Percentiles rank a stretch among this genome's conserved stretches.
phyloP scores from a whole-genome alignment of 2,888 invertebrate genomes.

The Melanostoma mellinum region DNA sequence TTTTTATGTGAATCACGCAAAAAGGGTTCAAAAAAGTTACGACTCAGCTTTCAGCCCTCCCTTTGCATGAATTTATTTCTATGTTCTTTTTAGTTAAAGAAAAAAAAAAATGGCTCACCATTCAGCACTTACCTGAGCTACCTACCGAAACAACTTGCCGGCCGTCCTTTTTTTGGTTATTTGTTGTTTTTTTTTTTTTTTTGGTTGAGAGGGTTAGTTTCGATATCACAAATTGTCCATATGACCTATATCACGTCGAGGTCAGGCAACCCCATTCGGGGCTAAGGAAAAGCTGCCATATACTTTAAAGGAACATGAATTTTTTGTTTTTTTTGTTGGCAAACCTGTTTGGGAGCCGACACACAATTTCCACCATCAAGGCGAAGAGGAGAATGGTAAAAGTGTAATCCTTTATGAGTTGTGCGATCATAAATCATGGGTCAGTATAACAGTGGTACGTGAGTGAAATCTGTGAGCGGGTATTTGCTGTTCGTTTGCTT shows the following conservation, averaged over 20 bases:
- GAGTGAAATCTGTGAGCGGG: conserved; percentile 64
- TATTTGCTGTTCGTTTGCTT: conserved; percentile 34
- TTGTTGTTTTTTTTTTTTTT: conserved; percentile 40
- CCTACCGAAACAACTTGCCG: conserved; percentile 49
- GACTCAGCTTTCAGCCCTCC: conserved; percentile 10
- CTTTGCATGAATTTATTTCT: conserved; percentile 34
- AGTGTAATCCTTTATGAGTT: conserved; percentile 73
- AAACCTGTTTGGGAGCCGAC: conserved; percentile 38
- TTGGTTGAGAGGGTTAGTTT: conserved; percentile 41
- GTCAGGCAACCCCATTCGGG: conserved; percentile 21
- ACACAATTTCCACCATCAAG: not conserved
- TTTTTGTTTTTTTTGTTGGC: conserved; percentile 8
- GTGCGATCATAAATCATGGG: conserved; percentile 73
- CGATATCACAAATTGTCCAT: conserved; percentile 70
- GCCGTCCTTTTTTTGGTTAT: conserved; percentile 17
- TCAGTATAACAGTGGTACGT: conserved; percentile 72
- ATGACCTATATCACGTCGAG: conserved; percentile 68
- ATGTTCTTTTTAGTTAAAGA: conserved; percentile 7
- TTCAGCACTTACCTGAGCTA: conserved; percentile 39
- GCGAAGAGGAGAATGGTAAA: conserved; percentile 43
- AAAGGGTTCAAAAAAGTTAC: conserved; percentile 50
- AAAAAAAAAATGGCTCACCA: conserved; percentile 56
- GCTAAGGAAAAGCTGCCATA: conserved; percentile 9
- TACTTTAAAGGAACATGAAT: conserved; percentile 37
- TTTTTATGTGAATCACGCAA: conserved; percentile 39